A percentile compares a stretch with the other conserved stretches of the same genome.
Conservation (phyloP, 2,888 invertebrate species). For the Lamproptera curius region DNA sequence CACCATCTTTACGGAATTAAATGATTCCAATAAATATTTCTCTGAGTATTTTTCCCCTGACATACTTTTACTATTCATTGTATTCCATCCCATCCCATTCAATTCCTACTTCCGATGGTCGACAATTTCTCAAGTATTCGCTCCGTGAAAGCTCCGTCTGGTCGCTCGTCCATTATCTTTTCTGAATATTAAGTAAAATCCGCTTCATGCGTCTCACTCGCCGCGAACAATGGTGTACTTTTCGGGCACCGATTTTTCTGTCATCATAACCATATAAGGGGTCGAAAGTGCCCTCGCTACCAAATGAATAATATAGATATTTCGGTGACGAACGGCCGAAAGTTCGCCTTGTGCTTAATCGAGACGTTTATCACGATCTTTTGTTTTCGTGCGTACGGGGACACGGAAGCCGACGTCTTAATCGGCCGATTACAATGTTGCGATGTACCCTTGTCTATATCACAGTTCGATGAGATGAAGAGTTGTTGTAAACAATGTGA, state of each 20-base stretch:
- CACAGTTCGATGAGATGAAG: too few species aligned
- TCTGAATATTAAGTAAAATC: conserved; percentile 44
- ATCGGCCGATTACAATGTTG: conserved; percentile 50
- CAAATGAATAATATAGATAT: conserved; percentile 52
- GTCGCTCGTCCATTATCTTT: conserved; percentile 28
- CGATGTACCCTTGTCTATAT: too few species aligned
- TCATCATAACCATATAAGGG: conserved; percentile 52
- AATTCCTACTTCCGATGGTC: too few species aligned
- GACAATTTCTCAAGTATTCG: too few species aligned
- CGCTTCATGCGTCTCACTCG: conserved; percentile 45
- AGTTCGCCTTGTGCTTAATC: conserved; percentile 67
- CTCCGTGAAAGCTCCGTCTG: neutral
- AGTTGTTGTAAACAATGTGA: too few species aligned
- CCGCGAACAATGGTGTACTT: conserved; percentile 47
- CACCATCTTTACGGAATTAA: too few species aligned
- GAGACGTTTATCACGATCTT: conserved; percentile 64
- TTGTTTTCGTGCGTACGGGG: conserved; percentile 54
- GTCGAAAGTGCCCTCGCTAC: conserved; percentile 56
- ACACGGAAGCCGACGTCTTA: conserved; percentile 53
- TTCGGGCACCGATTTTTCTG: conserved; percentile 52
- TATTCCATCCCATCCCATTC: too few species aligned
- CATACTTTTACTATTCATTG: too few species aligned
- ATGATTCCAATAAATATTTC: too few species aligned
- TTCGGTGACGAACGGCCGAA: conserved; percentile 54
- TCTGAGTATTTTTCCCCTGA: too few species aligned